Percentiles rank a stretch among this genome's conserved stretches.
Evolutionary conservation across 2,113 vertebrate species (phyloP).

Genomic region (Melanerpes formicivorus): DNA sequence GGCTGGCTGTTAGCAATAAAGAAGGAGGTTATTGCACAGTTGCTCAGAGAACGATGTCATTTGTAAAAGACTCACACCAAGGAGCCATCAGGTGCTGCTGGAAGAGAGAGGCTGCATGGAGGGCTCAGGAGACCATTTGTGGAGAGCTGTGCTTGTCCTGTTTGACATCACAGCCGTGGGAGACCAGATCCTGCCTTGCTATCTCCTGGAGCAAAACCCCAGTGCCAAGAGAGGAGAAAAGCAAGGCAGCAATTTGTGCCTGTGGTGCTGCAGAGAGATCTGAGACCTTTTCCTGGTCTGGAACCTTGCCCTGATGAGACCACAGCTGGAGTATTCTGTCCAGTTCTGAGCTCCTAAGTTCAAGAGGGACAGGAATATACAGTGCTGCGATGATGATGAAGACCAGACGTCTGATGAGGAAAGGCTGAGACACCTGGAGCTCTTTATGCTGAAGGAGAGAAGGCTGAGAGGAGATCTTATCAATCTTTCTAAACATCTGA

Average conservation of each 20-base stretch:
- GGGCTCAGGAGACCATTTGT: rapidly evolving
- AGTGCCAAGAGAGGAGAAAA: not conserved
- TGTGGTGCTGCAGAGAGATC: not conserved
- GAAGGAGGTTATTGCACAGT: not conserved
- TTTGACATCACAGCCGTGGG: rapidly evolving
- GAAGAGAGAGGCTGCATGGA: not conserved
- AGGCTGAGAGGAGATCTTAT: too few species aligned
- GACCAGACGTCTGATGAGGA: too few species aligned
- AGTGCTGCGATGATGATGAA: too few species aligned
- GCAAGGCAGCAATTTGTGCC: rapidly evolving
- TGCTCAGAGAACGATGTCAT: not conserved
- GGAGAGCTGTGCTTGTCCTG: not conserved
- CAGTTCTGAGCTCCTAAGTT: too few species aligned
- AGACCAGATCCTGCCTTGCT: rapidly evolving
- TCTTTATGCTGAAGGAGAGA: too few species aligned
- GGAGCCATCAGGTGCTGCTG: rapidly evolving
- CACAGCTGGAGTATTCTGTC: too few species aligned
- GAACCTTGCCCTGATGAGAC: too few species aligned
- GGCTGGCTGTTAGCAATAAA: slow-evolving; percentile 6
- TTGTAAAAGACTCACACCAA: not conserved
- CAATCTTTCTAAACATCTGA: too few species aligned
- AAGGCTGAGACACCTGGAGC: too few species aligned
- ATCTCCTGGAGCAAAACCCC: not conserved
- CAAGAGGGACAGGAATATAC: too few species aligned
- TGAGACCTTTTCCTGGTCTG: not conserved